Evolutionary conservation across 1,140 invertebrate genomes (phyloP), one percentile per base, ranked within the genome.

Genomic region (Tetragonula clypearis): DNA sequence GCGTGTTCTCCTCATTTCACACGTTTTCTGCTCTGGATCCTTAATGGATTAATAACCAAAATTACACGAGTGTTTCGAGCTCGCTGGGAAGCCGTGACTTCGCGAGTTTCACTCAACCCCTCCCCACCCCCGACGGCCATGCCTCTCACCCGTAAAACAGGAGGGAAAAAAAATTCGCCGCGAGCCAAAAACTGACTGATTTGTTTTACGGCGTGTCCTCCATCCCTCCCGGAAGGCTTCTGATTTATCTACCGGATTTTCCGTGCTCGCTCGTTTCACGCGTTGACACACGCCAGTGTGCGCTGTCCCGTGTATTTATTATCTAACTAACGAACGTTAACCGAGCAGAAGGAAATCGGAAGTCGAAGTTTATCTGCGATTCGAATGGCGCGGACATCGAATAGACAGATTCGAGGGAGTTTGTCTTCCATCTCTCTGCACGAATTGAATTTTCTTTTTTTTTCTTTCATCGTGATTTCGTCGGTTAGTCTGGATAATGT

Each of bases 191-290:
- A 53, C 65, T n/a, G 49, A 30, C 78, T 85, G 86, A 88, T 88
- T 81, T 87, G 30, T 78, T 88, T 87, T 84, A 87, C 87, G 87
- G 78, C 75, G 8, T 35, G 66, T 71, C 55, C 85, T 75, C 65
- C 53, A 85, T 80, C 49, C 30, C 75, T 60, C 82, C 56, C 86
- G 86, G 77, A 84, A 81, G 23, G 60, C 35, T 77, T 58, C 78
- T 85, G 87, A 88, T 88, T 88, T 88, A 88, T 88, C 82, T 88
- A 68, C 87, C 78, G 82, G 87, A 88, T 87, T 82, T 88, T 26
- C 87, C 86, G 74, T 68, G 82, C 75, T 75, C 86, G 74, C 82
- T 79, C 86, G 85, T 81, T 87, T 87, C 78, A 72, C 79, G 62
- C 76, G 79, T 77, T 62, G 87, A 76, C 86, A 56, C 55, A 53